Base-by-base conservation (phyloP, 2,888 invertebrate species). In the Bembecia ichneumoniformis region DNA sequence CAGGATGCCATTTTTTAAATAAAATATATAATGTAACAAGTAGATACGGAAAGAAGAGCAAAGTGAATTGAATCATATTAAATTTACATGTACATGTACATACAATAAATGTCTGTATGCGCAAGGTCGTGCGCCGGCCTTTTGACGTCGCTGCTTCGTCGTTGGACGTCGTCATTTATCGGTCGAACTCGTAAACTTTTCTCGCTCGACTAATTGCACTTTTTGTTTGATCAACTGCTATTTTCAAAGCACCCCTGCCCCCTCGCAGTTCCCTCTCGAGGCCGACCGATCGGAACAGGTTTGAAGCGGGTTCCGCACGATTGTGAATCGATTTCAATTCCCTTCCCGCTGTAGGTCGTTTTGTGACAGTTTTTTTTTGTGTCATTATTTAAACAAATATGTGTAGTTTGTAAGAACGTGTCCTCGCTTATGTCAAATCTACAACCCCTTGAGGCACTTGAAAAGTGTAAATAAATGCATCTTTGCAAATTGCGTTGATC, bases 241-340 rank as follows among this genome's bases (percentile, higher is more conserved):
- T 67, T 67, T 63, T 62, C 15, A 11, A 20, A 13, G 15, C 13
- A n/a, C 40, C 40, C 40, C 40, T 40, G 40, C 13, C 14, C 13
- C 40, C 40, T 14, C n/a, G 40, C 40, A n/a, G 13, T 58, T 59
- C 55, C 57, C 55, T 53, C 58, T 55, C 56, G 52, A 54, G 56
- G 55, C 47, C 51, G 54, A 40, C 40, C 13, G 40, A 56, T 51
- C 58, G 51, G 50, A 64, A 70, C 69, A 59, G 64, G 66, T 66
- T 63, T 48, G 14, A 34, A 59, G 62, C 66, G 55, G 55, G 58
- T 64, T 58, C 55, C 54, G 60, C 65, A 63, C 56, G 67, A 66
- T 66, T 63, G 55, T 59, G 55, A 60, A 62, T 63, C 62, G 58
- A 61, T 62, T 57, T 56, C 62, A 61, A 68, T 71, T 66, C 68